phyloP scores from a whole-genome alignment of 2,888 invertebrate genomes.

The Drosophila kuntzei region DNA sequence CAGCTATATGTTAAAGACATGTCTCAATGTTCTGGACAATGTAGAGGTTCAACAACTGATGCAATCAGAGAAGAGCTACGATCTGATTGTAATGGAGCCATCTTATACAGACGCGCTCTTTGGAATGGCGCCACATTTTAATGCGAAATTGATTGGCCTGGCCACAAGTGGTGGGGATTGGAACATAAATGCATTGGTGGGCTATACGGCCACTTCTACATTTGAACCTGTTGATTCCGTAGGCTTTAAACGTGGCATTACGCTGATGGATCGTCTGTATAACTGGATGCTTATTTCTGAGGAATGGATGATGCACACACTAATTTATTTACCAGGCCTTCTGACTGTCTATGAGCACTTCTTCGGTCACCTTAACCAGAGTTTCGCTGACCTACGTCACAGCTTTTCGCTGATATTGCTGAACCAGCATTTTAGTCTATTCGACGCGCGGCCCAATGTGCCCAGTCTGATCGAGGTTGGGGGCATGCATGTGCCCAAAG shows the following conservation, averaged over 20 bases:
- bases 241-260: slow-evolving; percentile 70
- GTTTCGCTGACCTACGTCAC: slow-evolving; percentile 58
- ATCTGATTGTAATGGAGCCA: slow-evolving; percentile 82
- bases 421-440: slow-evolving; percentile 82
- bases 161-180: slow-evolving; percentile 71
- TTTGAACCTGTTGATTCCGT: slow-evolving; percentile 69
- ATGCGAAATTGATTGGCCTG: slow-evolving; percentile 76
- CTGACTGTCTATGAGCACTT: slow-evolving; percentile 52
- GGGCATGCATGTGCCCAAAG: slow-evolving; percentile 81
- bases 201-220: slow-evolving; percentile 70
- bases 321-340: slow-evolving; percentile 68
- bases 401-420: slow-evolving; percentile 78
- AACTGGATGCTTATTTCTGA: slow-evolving; percentile 71
- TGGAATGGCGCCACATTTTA: slow-evolving; percentile 77
- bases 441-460: slow-evolving; percentile 76
- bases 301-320: slow-evolving; percentile 62
- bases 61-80: slow-evolving; percentile 78
- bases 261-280: slow-evolving; percentile 74
- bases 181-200: slow-evolving; percentile 71
- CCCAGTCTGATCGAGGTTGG: slow-evolving; percentile 83
- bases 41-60: slow-evolving; percentile 63
- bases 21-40: slow-evolving; percentile 51
- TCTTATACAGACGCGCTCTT: slow-evolving; percentile 81
- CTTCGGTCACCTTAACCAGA: slow-evolving; percentile 61
- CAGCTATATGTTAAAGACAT: slow-evolving; percentile 16